Evolutionary conservation across 1,140 invertebrate genomes (phyloP).

Genomic region (Diabrotica undecimpunctata): DNA sequence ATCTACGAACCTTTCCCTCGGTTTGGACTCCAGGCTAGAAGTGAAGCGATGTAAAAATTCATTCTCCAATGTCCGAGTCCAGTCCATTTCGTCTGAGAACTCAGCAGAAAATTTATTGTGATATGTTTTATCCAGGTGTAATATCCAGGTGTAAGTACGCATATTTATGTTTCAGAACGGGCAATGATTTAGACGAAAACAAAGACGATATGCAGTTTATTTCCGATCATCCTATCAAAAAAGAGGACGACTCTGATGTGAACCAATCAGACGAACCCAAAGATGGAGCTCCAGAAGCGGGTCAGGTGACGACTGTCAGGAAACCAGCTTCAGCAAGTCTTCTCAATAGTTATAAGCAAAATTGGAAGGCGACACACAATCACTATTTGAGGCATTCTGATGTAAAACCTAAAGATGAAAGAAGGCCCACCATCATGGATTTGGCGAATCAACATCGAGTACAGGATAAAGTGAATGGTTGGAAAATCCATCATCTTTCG

Average conservation of each 20-base stretch:
- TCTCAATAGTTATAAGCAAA: constrained; percentile 49
- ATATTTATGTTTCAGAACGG: constrained; percentile 49
- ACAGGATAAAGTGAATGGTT: constrained; percentile 85
- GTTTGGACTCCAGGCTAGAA: too few relatives aligned
- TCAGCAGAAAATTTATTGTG: too few relatives aligned
- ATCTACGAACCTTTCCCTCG: too few relatives aligned
- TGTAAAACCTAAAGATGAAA: constrained; percentile 82
- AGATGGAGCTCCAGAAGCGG: constrained; percentile 40
- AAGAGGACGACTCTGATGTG: constrained; percentile 47
- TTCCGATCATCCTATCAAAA: constrained; percentile 50
- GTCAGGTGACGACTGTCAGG: constrained; percentile 33
- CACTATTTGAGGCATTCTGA: constrained; percentile 88
- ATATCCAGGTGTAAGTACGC: too few relatives aligned
- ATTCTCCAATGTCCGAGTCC: too few relatives aligned
- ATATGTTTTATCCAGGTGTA: too few relatives aligned
- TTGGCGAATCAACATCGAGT: constrained; percentile 86
- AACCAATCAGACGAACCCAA: constrained; percentile 39
- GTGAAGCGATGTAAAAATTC: too few relatives aligned
- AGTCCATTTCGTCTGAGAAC: too few relatives aligned
- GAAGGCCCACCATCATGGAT: constrained; percentile 78
- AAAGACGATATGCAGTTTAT: constrained; percentile 69
- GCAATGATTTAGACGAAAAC: constrained; percentile 61
- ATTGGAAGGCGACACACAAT: constrained; percentile 61
- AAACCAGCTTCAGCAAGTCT: constrained; percentile 51
- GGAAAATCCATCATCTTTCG: constrained; percentile 90